These are phyloP conservation scores for Orthosia incerta DNA, from an alignment of 2,888 invertebrate genomes.

Conservation along the genomic window DNA sequence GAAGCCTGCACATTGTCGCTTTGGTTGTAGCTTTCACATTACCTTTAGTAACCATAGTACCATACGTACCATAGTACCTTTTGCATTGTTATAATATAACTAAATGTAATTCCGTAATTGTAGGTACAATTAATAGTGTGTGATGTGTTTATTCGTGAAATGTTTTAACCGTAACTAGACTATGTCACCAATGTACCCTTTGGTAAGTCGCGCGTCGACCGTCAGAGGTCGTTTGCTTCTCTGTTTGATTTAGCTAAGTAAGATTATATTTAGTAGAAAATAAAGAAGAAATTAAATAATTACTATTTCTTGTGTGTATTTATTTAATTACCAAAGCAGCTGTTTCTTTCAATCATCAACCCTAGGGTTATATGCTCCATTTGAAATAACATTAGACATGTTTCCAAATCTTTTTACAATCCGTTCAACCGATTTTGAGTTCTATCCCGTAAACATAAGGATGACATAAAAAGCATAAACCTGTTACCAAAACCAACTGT, in stretches of 20 bases:
- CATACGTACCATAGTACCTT: no score
- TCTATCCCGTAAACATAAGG: no score
- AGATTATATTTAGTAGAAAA: conserved; percentile 1
- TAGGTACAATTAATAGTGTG: not conserved
- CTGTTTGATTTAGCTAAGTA: not conserved
- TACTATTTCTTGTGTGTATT: not conserved
- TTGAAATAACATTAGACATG: no score
- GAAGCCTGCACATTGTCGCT: conserved; percentile 21
- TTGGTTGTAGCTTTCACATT: conserved; percentile 5
- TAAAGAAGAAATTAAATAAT: conserved; percentile 7
- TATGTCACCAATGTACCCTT: not conserved
- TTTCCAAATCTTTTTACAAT: no score
- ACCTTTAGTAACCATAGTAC: no score
- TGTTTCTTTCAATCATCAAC: not conserved
- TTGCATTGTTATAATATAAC: not conserved
- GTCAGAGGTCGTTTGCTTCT: not conserved
- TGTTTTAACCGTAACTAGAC: not conserved
- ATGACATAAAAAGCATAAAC: no score
- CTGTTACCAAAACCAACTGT: no score
- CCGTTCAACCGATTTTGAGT: no score
- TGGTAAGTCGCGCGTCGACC: not conserved
- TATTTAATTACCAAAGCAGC: not conserved
- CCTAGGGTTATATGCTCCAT: no score
- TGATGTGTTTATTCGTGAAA: conserved; percentile 14
- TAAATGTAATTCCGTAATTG: not conserved